phyloP scores from a whole-genome alignment of 1,140 invertebrate species.

The Rhyacophila brunnea region DNA sequence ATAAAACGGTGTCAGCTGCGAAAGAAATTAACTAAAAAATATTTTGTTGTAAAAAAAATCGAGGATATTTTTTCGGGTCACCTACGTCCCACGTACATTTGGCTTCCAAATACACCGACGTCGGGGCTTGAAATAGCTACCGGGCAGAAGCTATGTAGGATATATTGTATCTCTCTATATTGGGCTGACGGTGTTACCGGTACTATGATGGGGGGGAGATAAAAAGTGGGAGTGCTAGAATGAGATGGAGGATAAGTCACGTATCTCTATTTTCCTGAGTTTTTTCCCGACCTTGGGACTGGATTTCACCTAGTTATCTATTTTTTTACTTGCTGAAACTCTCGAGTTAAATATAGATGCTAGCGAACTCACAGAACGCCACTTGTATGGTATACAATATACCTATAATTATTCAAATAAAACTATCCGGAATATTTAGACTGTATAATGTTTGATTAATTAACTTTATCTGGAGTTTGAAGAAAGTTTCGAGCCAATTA shows the following conservation, averaged over 20 bases:
- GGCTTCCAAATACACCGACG: conserved; percentile 15
- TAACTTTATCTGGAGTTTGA: too few species aligned
- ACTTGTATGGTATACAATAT: too few species aligned
- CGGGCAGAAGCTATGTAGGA: conserved; percentile 14
- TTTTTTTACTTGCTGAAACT: not conserved
- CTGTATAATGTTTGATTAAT: too few species aligned
- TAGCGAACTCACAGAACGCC: not conserved
- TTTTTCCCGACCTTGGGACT: conserved; percentile 27
- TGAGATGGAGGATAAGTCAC: conserved; percentile 12
- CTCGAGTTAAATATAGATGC: conserved; percentile 12
- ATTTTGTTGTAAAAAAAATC: not conserved
- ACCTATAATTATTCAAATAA: conserved; percentile 8
- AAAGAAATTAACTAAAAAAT: not conserved
- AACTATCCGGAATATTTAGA: too few species aligned
- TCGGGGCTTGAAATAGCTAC: conserved; percentile 19
- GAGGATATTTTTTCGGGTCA: conserved; percentile 10
- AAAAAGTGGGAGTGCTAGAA: not conserved
- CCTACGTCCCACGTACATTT: conserved; percentile 3
- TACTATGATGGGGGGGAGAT: not conserved
- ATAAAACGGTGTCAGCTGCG: conserved; percentile 1
- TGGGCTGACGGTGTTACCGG: conserved; percentile 1
- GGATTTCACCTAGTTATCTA: conserved; percentile 5
- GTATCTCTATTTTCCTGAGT: not conserved
- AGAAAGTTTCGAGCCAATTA: too few species aligned
- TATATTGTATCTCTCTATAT: conserved; percentile 21